Evolutionary conservation across 2,113 vertebrate species (phyloP).

Genomic region (Caretta caretta): DNA sequence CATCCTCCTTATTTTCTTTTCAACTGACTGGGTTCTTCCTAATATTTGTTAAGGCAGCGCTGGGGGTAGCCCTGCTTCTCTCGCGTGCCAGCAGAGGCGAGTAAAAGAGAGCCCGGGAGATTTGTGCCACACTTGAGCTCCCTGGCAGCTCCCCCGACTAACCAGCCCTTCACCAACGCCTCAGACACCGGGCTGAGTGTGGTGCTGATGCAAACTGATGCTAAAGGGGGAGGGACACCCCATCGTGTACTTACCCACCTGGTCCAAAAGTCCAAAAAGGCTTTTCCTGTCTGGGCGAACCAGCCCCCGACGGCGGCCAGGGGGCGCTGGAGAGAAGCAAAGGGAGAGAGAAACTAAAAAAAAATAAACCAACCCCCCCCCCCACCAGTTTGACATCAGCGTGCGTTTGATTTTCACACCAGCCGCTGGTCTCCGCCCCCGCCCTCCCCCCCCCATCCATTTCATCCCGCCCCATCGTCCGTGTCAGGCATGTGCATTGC

Average conservation of each 20-base stretch:
- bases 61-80: not conserved
- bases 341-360: not conserved
- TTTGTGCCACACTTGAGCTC: no score
- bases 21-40: not conserved
- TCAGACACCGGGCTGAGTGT: no score
- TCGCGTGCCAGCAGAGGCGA: not conserved
- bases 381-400: conserved; percentile 76
- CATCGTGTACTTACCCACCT: no score
- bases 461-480: not conserved
- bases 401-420: conserved; percentile 68
- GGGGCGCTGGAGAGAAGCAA: conserved; percentile 52
- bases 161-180: no score
- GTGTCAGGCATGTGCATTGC: conserved; percentile 34
- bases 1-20: not conserved
- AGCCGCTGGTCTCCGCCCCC: conserved; percentile 74
- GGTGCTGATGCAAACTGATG: no score
- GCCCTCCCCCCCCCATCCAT: conserved; percentile 65
- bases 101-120: no score
- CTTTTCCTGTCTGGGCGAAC: not conserved
- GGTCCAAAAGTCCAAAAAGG: no score
- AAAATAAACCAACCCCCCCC: no score
- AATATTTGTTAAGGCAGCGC: not conserved
- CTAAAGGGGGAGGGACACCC: no score
- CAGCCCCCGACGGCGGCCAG: conserved; percentile 39
- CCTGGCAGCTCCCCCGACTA: no score